Base-by-base conservation (phyloP, 2,797 vertebrate species). In the Ctenopoma multispine region DNA sequence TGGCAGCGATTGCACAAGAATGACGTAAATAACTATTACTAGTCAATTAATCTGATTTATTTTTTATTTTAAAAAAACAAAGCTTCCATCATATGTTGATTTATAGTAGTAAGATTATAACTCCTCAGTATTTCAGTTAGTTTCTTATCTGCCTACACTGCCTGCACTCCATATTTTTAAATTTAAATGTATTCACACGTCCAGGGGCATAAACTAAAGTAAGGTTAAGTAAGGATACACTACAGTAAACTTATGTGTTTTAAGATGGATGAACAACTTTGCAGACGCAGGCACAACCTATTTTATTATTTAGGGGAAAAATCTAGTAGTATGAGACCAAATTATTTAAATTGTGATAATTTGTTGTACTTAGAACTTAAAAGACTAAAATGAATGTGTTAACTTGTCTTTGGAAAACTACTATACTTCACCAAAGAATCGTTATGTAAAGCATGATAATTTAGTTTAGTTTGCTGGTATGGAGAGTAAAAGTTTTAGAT, bases 61-160 rank as follows among this genome's bases (percentile, higher is more conserved):
- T 58, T 56, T n/a, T 0, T 57, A 17, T 31, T 31, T 29, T 21
- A n/a, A 44, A 7, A 61, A 15, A 65, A 64, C 31, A 63, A 70
- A 36, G 62, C 36, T 44, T 78, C 55, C 44, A 69, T 65, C 63
- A 68, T 67, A 14, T 5, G 9, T 18, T 49, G 31, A 75, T 34
- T 75, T 61, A 46, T 70, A 3, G 2, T 17, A 12, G 48, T 40
- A 55, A 14, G 62, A 57, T 68, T 78, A 57, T 73, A 17, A 57
- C 47, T 63, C 20, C 46, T 44, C 31, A 73, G 63, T 72, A 80
- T 71, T 81, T 87, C 36, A 69, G 51, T 53, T 75, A 71, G 48
- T 34, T 63, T 7, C 59, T 75, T 46, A 43, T 50, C 40, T 63
- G 29, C 55, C 43, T 46, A 11, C 51, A 21, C 12, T 41, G 3